phyloP scores from a whole-genome alignment of 1,140 invertebrate genomes.

The Gonioctena quinquepunctata region DNA sequence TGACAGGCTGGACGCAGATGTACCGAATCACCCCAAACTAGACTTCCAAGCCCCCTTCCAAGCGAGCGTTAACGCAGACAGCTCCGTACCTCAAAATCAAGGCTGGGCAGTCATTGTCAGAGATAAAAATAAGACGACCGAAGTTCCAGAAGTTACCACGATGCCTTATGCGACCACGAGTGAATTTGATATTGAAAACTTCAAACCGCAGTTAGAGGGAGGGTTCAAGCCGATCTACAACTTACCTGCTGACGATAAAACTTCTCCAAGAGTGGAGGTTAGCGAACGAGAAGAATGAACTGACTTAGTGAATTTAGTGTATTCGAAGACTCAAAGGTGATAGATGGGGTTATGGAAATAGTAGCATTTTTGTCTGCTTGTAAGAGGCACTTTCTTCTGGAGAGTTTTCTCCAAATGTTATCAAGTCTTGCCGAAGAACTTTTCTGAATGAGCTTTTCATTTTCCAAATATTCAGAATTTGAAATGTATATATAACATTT shows the following conservation, averaged over 20 bases:
- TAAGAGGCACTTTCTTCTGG: too few relatives aligned
- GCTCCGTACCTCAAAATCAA: slow-evolving; percentile 54
- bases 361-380: not conserved
- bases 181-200: slow-evolving; percentile 67
- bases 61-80: slow-evolving; percentile 65
- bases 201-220: slow-evolving; percentile 70
- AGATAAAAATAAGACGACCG: slow-evolving; percentile 43
- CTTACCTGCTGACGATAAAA: slow-evolving; percentile 36
- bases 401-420: not conserved
- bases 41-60: slow-evolving; percentile 74
- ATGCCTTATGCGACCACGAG: slow-evolving; percentile 45
- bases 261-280: not conserved
- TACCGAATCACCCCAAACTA: slow-evolving; percentile 17
- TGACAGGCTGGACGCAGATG: slow-evolving; percentile 30
- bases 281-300: slow-evolving; percentile 7
- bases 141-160: slow-evolving; percentile 47
- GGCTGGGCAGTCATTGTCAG: slow-evolving; percentile 68
- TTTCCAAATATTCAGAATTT: not conserved
- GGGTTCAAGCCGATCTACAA: slow-evolving; percentile 71
- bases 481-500: not conserved
- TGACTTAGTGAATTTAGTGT: not conserved
- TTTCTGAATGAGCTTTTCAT: not conserved
- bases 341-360: too few relatives aligned
- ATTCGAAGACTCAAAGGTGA: not conserved
- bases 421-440: not conserved